Evolutionary conservation across 2,888 invertebrate genomes (phyloP).

Genomic region (Chaitophorus viminalis): DNA sequence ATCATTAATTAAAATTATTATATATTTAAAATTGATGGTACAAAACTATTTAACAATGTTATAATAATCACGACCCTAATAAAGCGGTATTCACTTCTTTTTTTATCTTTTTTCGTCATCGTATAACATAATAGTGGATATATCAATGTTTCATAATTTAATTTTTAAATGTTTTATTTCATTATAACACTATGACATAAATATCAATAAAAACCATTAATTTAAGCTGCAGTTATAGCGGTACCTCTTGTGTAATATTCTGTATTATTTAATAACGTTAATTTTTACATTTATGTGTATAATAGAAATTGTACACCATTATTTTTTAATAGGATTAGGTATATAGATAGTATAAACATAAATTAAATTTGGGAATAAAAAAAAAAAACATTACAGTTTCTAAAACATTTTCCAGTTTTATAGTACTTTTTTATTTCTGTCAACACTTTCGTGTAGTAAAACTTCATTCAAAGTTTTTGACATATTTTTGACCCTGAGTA

Average conservation of each 20-base stretch:
- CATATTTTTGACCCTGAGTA: too few relatives aligned
- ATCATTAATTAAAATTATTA: neutral
- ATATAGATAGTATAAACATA: neutral
- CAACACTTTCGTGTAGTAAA: too few relatives aligned
- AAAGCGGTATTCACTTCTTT: neutral
- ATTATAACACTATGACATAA: neutral
- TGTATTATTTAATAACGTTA: neutral
- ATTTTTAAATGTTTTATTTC: neutral
- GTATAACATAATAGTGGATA: neutral
- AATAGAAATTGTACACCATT: neutral
- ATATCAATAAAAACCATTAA: neutral
- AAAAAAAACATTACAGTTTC: too few relatives aligned
- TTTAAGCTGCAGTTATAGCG: neutral
- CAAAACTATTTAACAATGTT: neutral
- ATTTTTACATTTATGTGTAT: neutral
- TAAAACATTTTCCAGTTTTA: too few relatives aligned
- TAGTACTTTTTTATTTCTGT: too few relatives aligned
- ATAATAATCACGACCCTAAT: neutral
- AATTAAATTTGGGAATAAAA: too few relatives aligned
- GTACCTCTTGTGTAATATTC: neutral
- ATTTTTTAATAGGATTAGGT: neutral
- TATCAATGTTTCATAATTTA: neutral
- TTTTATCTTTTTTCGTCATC: neutral
- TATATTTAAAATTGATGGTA: neutral
- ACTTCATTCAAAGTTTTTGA: too few relatives aligned